Percentiles rank a stretch among this genome's conserved stretches.
phyloP scores from a whole-genome alignment of 2,888 invertebrate genomes.

The Megaustenia siamemsis region DNA sequence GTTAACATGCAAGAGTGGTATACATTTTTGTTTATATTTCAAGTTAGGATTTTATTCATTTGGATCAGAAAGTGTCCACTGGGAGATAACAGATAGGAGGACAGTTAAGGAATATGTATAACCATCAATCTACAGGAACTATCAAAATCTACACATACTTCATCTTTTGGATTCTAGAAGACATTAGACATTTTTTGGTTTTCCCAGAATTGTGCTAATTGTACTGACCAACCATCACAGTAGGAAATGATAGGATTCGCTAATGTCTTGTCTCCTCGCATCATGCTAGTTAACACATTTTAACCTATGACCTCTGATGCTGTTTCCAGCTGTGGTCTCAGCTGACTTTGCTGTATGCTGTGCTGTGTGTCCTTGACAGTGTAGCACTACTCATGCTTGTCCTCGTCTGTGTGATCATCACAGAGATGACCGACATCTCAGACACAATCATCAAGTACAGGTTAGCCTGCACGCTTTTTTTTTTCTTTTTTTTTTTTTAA shows the following conservation, averaged over 20 bases:
- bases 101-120: no score
- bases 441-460: conserved; percentile 51
- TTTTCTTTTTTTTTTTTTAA: not conserved
- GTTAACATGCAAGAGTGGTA: no score
- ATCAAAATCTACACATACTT: no score
- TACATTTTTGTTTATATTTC: no score
- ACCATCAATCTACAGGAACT: no score
- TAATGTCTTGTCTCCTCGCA: not conserved
- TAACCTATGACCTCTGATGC: not conserved
- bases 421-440: conserved; percentile 37
- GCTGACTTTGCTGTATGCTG: conserved; percentile 17
- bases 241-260: not conserved
- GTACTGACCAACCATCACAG: no score
- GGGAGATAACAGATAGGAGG: no score
- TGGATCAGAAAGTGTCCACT: no score
- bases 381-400: conserved; percentile 44
- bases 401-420: conserved; percentile 44
- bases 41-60: no score
- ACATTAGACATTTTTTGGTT: no score
- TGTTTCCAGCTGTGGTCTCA: conserved; percentile 45
- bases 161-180: no score
- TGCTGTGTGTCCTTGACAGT: conserved; percentile 44
- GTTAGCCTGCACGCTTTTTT: not conserved
- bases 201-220: no score
- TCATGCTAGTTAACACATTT: not conserved